phyloP scores from a whole-genome alignment of 2,797 vertebrate species.

The Sebastes hubbsi region DNA sequence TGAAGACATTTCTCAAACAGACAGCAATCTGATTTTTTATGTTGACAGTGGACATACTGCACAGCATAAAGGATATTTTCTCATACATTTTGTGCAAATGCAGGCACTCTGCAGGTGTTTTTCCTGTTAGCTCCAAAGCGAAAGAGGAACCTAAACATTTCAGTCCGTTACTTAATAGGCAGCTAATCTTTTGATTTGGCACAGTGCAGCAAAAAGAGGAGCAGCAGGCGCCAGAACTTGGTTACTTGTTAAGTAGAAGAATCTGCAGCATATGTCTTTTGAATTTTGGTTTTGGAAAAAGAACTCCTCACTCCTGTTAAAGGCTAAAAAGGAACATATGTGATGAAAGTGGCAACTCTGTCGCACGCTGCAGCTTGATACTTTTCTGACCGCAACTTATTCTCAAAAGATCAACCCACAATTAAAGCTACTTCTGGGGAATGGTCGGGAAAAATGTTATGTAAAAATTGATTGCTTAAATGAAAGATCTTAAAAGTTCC shows the following conservation, averaged over 20 bases:
- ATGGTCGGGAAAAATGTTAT: neutral
- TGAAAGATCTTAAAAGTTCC: neutral
- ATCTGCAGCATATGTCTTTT: conserved; percentile 20
- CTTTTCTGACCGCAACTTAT: neutral
- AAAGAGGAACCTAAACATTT: conserved; percentile 2
- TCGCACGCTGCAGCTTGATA: neutral
- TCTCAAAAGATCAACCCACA: neutral
- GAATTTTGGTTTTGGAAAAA: conserved; percentile 13
- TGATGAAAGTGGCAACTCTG: neutral
- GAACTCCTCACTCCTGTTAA: conserved; percentile 1
- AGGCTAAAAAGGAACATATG: conserved; percentile 21
- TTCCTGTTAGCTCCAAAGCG: neutral
- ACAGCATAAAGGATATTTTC: neutral
- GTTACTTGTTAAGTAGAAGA: conserved; percentile 20
- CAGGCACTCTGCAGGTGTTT: neutral
- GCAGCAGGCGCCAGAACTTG: neutral
- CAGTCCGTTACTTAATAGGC: neutral
- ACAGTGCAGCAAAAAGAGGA: neutral
- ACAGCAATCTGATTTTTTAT: neutral
- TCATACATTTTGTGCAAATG: neutral
- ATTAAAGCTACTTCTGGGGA: neutral
- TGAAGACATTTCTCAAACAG: neutral
- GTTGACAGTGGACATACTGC: neutral
- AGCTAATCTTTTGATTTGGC: conserved; percentile 9
- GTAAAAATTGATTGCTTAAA: neutral